Conservation (phyloP, 2,888 invertebrate genomes). For the Deilephila elpenor region DNA sequence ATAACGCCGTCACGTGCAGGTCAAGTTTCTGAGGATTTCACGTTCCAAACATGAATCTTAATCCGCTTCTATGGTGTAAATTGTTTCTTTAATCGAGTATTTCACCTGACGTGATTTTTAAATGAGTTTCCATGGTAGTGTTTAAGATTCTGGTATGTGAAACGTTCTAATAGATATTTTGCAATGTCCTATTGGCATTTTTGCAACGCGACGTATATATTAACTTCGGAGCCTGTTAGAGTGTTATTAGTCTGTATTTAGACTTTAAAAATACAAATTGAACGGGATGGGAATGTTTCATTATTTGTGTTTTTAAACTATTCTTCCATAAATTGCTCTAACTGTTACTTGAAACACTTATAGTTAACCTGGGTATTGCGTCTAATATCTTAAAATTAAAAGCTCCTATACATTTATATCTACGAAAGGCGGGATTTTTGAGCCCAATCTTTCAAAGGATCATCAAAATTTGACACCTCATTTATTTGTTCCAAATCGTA, state of each 20-base stretch:
- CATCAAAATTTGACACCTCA: too few relatives aligned
- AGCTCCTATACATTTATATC: too few relatives aligned
- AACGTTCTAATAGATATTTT: slow-evolving; percentile 9
- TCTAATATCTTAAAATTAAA: too few relatives aligned
- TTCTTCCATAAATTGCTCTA: neutral
- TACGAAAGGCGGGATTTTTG: too few relatives aligned
- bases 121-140: slow-evolving; percentile 16
- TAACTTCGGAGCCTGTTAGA: slow-evolving; percentile 11
- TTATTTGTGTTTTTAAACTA: too few relatives aligned
- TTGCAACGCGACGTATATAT: neutral
- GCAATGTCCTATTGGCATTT: slow-evolving; percentile 24
- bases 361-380: too few relatives aligned
- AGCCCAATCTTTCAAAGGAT: too few relatives aligned
- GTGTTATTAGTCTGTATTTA: neutral
- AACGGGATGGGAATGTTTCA: too few relatives aligned
- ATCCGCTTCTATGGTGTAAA: slow-evolving; percentile 30
- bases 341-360: neutral
- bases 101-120: neutral
- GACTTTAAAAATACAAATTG: too few relatives aligned
- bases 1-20: slow-evolving; percentile 37
- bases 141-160: slow-evolving; percentile 4
- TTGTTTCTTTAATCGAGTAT: slow-evolving; percentile 12
- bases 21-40: slow-evolving; percentile 35
- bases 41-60: slow-evolving; percentile 31
- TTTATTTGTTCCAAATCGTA: too few relatives aligned